Evolutionary conservation across 2,113 vertebrate species (phyloP).

Genomic region (Phycodurus eques): DNA sequence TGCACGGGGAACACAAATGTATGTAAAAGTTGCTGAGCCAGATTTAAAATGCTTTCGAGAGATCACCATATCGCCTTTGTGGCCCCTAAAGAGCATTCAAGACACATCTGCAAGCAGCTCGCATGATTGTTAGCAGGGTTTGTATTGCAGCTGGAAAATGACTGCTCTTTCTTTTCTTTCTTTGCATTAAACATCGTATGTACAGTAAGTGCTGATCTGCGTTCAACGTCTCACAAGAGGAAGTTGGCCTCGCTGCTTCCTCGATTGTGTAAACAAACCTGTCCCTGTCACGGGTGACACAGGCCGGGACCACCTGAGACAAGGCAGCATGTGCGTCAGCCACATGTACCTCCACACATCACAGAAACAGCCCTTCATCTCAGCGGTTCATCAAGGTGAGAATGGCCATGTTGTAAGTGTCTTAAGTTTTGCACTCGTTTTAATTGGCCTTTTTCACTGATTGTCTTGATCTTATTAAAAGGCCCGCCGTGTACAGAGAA

Average conservation of each 20-base stretch:
- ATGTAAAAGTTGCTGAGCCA: background rate
- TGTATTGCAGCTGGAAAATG: background rate
- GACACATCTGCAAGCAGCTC: background rate
- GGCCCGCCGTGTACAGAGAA: slow-evolving; percentile 35
- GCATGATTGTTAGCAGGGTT: background rate
- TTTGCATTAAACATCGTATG: slow-evolving; percentile 6
- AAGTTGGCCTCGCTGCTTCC: slow-evolving; percentile 46
- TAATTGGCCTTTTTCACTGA: slow-evolving; percentile 38
- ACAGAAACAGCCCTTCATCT: background rate
- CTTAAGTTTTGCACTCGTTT: slow-evolving; percentile 19
- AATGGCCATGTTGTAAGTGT: slow-evolving; percentile 42
- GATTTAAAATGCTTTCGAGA: background rate
- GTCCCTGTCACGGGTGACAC: slow-evolving; percentile 47
- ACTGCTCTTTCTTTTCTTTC: background rate
- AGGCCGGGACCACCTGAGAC: slow-evolving; percentile 53
- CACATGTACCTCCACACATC: slow-evolving; percentile 28
- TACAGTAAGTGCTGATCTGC: slow-evolving; percentile 17
- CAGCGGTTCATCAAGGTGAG: slow-evolving; percentile 21
- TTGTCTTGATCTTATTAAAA: slow-evolving; percentile 53
- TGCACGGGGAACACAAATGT: background rate
- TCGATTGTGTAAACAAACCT: slow-evolving; percentile 50
- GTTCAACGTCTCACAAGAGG: slow-evolving; percentile 28
- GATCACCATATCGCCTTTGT: background rate
- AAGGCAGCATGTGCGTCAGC: slow-evolving; percentile 35
- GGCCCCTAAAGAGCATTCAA: background rate